These are phyloP conservation scores for Pterophyllum scalare DNA, from an alignment of 2,113 vertebrate species.

Conservation along the genomic window DNA sequence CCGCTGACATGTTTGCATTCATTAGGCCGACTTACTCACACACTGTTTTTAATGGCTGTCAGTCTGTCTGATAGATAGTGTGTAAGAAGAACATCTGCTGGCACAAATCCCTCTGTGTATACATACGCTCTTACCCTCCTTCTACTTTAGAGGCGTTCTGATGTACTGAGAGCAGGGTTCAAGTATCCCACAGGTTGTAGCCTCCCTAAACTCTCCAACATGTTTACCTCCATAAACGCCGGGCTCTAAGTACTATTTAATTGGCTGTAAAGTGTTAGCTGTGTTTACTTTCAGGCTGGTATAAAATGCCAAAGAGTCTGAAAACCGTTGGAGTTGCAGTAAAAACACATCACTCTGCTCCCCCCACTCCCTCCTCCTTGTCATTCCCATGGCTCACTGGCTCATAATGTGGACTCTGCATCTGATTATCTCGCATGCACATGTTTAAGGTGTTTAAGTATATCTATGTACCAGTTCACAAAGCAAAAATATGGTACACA, in stretches of 20 bases:
- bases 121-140: slow-evolving; percentile 66
- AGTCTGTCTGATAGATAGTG: slow-evolving; percentile 77
- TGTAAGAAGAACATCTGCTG: slow-evolving; percentile 78
- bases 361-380: slow-evolving; percentile 30
- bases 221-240: slow-evolving; percentile 90
- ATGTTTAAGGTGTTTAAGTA: slow-evolving; percentile 86
- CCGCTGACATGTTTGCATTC: slow-evolving; percentile 70
- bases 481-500: slow-evolving; percentile 69
- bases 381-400: slow-evolving; percentile 83
- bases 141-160: slow-evolving; percentile 59
- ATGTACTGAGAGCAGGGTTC: slow-evolving; percentile 60
- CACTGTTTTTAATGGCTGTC: slow-evolving; percentile 79
- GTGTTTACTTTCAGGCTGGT: slow-evolving; percentile 89
- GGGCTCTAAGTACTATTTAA: slow-evolving; percentile 89
- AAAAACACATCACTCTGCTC: slow-evolving; percentile 45
- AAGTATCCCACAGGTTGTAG: slow-evolving; percentile 60
- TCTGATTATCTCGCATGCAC: slow-evolving; percentile 85
- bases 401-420: slow-evolving; percentile 81
- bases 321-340: slow-evolving; percentile 86
- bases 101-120: slow-evolving; percentile 70
- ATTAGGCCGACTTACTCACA: slow-evolving; percentile 63
- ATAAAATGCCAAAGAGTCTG: slow-evolving; percentile 89
- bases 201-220: slow-evolving; percentile 82
- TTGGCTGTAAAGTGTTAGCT: slow-evolving; percentile 90
- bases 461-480: slow-evolving; percentile 89